Percentiles rank a stretch among this genome's conserved stretches.
These are phyloP conservation scores for Drosophila elegans DNA, from an alignment of 1,140 invertebrate genomes.

Conservation along the genomic window DNA sequence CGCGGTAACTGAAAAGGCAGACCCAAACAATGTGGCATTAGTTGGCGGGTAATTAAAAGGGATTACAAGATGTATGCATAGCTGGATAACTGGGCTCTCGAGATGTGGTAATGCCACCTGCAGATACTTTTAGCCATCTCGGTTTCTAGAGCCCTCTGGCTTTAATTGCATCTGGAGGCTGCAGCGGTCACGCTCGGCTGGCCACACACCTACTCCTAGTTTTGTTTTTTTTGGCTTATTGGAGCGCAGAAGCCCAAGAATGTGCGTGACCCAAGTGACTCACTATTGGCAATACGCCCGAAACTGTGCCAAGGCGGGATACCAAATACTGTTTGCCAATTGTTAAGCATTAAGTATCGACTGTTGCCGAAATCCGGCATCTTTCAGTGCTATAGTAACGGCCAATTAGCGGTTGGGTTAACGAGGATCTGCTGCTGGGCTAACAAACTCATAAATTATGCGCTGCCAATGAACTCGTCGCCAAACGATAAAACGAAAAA, in stretches of 20 bases:
- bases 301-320: conserved; percentile 5
- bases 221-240: conserved; percentile 28
- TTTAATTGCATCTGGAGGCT: conserved; percentile 68
- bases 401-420: conserved; percentile 35
- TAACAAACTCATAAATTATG: conserved; percentile 55
- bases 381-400: conserved; percentile 15
- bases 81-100: neutral
- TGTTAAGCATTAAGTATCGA: conserved; percentile 49
- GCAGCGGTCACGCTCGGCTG: conserved; percentile 64
- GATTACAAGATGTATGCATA: conserved; percentile 3
- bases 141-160: conserved; percentile 36
- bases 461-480: conserved; percentile 67
- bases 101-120: conserved; percentile 38
- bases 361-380: conserved; percentile 24
- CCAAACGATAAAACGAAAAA: neutral
- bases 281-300: conserved; percentile 19
- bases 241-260: conserved; percentile 42
- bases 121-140: conserved; percentile 26
- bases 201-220: conserved; percentile 22
- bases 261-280: conserved; percentile 45
- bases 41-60: conserved; percentile 42
- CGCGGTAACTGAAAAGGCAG: conserved; percentile 57
- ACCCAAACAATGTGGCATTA: conserved; percentile 59
- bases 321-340: conserved; percentile 15
- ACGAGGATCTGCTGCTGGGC: conserved; percentile 13